phyloP scores from a whole-genome alignment of 1,140 invertebrate genomes.

The Paraescarpia echinospica region DNA sequence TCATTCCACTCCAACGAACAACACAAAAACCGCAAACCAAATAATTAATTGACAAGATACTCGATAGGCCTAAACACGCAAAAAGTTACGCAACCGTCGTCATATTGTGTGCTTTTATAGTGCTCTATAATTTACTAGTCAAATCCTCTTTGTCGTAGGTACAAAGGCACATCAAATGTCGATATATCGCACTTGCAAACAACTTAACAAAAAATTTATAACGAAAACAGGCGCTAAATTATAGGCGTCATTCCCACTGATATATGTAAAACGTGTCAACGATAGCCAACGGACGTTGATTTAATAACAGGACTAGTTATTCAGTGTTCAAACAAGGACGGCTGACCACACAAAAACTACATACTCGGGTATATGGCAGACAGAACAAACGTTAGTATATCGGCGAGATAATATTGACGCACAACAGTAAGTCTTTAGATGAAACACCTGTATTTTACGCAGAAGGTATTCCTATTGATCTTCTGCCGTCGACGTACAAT shows the following conservation, averaged over 20 bases:
- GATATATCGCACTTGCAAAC: not conserved
- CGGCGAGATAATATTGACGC: not conserved
- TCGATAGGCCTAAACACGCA: not conserved
- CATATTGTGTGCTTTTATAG: not conserved
- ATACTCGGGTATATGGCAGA: not conserved
- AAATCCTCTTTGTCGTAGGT: not conserved
- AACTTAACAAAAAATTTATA: not conserved
- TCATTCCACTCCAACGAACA: not conserved
- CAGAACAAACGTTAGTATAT: not conserved
- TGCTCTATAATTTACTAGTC: not conserved
- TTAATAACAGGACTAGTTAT: not conserved
- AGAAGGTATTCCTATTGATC: not conserved
- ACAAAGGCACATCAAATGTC: not conserved
- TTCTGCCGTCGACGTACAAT: not conserved
- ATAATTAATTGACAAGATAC: not conserved
- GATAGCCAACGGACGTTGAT: not conserved
- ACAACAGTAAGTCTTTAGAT: not conserved
- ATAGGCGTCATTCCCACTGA: not conserved
- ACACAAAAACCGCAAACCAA: not conserved
- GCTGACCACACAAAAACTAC: not conserved
- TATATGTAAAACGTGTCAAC: not conserved
- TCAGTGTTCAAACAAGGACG: not conserved
- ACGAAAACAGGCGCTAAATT: not conserved
- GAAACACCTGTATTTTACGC: not conserved
- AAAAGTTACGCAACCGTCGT: not conserved